phyloP scores from a whole-genome alignment of 2,113 vertebrate genomes.

The Nesogale talazaci region DNA sequence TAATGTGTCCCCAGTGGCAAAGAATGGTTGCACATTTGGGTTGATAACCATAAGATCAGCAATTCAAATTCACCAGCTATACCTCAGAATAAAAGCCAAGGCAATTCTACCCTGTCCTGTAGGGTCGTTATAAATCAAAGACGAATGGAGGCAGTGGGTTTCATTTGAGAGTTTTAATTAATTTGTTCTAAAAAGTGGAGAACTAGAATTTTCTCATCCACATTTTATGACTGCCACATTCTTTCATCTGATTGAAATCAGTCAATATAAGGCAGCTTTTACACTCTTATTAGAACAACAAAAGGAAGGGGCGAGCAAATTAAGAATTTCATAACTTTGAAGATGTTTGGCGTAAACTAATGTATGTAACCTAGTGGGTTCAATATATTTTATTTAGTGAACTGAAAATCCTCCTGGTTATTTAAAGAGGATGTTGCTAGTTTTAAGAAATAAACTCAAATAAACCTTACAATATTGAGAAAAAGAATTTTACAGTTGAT shows the following conservation, averaged over 20 bases:
- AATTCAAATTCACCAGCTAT: too few relatives aligned
- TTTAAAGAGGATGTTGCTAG: background rate
- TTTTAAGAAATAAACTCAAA: conserved; percentile 45
- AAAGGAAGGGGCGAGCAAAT: background rate
- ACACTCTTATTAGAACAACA: conserved; percentile 37
- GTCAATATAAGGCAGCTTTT: conserved; percentile 3
- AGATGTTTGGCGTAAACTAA: conserved; percentile 32
- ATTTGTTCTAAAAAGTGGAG: conserved; percentile 56
- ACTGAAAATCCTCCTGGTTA: background rate
- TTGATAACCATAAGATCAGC: too few relatives aligned
- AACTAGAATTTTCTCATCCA: conserved; percentile 52
- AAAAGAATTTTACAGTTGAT: background rate
- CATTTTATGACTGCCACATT: background rate
- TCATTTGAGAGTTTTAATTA: conserved; percentile 58
- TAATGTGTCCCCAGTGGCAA: conserved; percentile 38
- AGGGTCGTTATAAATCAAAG: too few relatives aligned
- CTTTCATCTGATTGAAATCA: conserved; percentile 39
- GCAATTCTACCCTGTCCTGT: too few relatives aligned
- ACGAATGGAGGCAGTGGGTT: too few relatives aligned
- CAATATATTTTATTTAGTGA: conserved; percentile 36
- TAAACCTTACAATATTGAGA: background rate
- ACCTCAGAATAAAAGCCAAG: too few relatives aligned
- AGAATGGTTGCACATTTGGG: conserved; percentile 8
- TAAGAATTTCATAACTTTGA: conserved; percentile 34
- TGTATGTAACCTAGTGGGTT: background rate